Percentiles rank a stretch among this genome's conserved stretches.
Conservation (phyloP, 2,113 vertebrate genomes). For the Anguilla rostrata region DNA sequence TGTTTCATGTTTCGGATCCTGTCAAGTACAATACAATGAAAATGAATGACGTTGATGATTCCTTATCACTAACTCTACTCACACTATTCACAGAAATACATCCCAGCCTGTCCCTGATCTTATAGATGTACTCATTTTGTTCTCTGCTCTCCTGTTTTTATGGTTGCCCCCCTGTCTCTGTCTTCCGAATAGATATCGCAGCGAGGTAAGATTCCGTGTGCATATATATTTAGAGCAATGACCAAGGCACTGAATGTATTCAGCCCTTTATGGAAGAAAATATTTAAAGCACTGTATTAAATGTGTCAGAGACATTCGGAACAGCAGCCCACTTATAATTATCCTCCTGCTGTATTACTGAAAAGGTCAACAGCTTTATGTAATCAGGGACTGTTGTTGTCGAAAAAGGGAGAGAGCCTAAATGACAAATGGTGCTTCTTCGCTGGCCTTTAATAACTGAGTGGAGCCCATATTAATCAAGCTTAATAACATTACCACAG, state of each 20-base stretch:
- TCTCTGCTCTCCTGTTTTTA: conserved; percentile 5
- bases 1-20: not conserved
- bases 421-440: not conserved
- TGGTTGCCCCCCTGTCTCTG: conserved; percentile 18
- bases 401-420: not conserved
- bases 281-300: not conserved
- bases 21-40: not conserved
- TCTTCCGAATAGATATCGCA: conserved; percentile 32
- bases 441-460: not conserved
- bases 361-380: not conserved
- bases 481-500: not conserved
- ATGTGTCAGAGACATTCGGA: not conserved
- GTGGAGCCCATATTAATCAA: not conserved
- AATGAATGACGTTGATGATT: too few species aligned
- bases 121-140: not conserved
- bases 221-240: not conserved
- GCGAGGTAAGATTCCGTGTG: conserved; percentile 49
- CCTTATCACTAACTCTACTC: too few species aligned
- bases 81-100: not conserved
- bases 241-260: not conserved
- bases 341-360: not conserved
- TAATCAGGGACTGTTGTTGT: not conserved
- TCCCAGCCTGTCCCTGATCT: not conserved
- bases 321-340: not conserved
- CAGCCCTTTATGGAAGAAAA: not conserved